These are phyloP conservation scores for Hypomesus transpacificus DNA, from an alignment of 2,113 vertebrate species.

Conservation along the genomic window DNA sequence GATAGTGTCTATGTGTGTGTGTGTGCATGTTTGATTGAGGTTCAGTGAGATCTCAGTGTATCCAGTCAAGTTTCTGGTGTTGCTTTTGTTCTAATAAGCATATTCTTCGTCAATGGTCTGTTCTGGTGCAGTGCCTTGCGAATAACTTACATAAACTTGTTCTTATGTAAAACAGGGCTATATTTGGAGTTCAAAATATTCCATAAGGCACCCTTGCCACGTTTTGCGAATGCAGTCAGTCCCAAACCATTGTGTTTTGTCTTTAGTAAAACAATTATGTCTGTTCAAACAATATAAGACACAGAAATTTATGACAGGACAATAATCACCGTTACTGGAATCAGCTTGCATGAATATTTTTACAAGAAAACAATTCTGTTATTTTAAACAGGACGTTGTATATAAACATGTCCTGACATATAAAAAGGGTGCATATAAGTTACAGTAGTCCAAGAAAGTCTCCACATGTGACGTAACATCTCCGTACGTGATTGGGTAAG, in stretches of 20 bases:
- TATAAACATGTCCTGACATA: too few relatives aligned
- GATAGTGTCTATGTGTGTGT: slow-evolving; percentile 18
- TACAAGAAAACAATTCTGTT: neutral
- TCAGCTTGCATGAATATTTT: neutral
- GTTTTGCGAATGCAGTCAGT: neutral
- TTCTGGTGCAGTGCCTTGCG: neutral
- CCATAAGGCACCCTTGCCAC: slow-evolving; percentile 15
- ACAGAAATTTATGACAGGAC: neutral
- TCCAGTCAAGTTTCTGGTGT: neutral
- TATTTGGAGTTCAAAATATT: slow-evolving; percentile 4
- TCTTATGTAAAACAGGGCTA: slow-evolving; percentile 6
- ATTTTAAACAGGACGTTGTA: too few relatives aligned
- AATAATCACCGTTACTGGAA: neutral
- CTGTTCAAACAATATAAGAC: too few relatives aligned
- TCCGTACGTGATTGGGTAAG: too few relatives aligned
- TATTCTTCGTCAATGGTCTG: neutral
- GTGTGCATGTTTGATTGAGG: slow-evolving; percentile 21
- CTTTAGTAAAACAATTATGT: too few relatives aligned
- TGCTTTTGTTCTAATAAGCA: neutral
- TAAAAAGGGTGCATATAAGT: too few relatives aligned
- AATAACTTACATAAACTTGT: neutral
- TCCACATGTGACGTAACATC: too few relatives aligned
- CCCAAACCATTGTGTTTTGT: too few relatives aligned
- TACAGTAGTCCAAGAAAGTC: neutral
- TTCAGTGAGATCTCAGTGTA: slow-evolving; percentile 45